These are phyloP conservation scores for Callimorpha dominula DNA, from an alignment of 2,888 invertebrate species.

Conservation along the genomic window DNA sequence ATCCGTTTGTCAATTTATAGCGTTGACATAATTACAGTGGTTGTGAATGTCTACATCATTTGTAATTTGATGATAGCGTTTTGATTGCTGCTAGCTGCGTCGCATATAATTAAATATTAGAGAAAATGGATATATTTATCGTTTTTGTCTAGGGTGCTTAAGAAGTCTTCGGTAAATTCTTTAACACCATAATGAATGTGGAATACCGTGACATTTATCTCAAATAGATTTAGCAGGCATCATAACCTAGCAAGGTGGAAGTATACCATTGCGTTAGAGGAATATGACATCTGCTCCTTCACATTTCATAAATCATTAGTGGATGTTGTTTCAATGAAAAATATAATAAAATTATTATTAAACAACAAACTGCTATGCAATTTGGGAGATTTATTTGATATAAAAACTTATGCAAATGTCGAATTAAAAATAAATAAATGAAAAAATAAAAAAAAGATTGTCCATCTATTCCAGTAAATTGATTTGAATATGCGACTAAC, in stretches of 20 bases:
- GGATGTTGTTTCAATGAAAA: no score
- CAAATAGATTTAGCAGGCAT: not conserved
- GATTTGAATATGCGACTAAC: not conserved
- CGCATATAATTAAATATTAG: not conserved
- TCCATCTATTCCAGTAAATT: no score
- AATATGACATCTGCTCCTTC: no score
- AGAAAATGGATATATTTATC: not conserved
- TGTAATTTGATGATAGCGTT: not conserved
- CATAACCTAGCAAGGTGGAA: no score
- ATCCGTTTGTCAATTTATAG: conserved; percentile 16
- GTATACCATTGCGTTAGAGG: no score
- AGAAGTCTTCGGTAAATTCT: not conserved
- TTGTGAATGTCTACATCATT: conserved; percentile 6
- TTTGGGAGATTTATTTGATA: no score
- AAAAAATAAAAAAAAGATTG: no score
- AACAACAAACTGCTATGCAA: no score
- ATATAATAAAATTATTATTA: no score
- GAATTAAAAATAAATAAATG: no score
- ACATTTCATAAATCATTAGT: no score
- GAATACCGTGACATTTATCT: not conserved
- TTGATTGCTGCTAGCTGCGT: not conserved
- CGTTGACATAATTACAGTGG: conserved; percentile 8
- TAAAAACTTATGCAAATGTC: no score
- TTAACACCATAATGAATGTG: not conserved
- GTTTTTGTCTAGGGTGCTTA: not conserved